These are phyloP conservation scores for Vespertilio murinus DNA, from an alignment of 2,797 vertebrate genomes.

Conservation along the genomic window DNA sequence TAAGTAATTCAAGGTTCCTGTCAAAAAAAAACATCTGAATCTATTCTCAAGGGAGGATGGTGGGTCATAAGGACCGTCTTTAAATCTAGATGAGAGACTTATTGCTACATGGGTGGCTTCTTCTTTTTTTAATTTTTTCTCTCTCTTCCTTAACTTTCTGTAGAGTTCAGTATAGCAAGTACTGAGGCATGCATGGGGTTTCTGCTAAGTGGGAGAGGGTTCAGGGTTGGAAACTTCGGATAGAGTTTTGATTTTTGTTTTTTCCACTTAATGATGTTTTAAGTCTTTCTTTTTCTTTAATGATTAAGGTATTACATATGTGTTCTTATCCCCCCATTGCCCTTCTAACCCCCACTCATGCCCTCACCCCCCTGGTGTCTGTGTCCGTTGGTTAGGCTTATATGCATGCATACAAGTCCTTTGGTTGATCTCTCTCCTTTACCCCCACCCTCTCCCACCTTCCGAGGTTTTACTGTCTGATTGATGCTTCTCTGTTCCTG, in stretches of 20 bases:
- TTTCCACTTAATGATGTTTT: not conserved
- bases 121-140: not conserved
- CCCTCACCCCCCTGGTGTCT: too few relatives aligned
- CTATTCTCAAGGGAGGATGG: not conserved
- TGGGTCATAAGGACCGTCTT: not conserved
- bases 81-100: not conserved
- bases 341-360: too few relatives aligned
- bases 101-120: not conserved
- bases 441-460: too few relatives aligned
- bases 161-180: not conserved
- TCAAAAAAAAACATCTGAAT: not conserved
- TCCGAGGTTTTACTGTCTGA: too few relatives aligned
- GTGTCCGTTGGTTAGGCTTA: too few relatives aligned
- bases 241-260: not conserved
- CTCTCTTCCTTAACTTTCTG: not conserved
- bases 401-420: too few relatives aligned
- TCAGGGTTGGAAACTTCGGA: not conserved
- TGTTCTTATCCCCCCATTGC: too few relatives aligned
- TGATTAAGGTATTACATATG: too few relatives aligned
- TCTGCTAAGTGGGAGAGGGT: not conserved
- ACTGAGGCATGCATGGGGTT: not conserved
- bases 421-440: too few relatives aligned
- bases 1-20: not conserved
- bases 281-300: not conserved
- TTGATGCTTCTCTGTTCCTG: too few relatives aligned